Base-by-base conservation (phyloP, 2,888 invertebrate genomes). In the Blera fallax region DNA sequence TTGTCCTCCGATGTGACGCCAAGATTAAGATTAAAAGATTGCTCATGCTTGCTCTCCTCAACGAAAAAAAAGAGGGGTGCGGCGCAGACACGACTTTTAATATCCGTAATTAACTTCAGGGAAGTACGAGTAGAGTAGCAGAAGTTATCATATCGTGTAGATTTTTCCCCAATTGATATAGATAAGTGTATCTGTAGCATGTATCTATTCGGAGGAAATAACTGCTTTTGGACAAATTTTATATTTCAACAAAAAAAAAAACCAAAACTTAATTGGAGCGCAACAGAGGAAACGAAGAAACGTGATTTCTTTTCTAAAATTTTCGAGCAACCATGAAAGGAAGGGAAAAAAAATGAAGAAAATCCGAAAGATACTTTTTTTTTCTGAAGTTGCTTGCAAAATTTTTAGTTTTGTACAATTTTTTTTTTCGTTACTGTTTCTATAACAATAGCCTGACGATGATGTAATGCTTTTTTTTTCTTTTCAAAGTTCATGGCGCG, bases 1-100 rank as follows among this genome's bases (percentile, higher is more conserved):
- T 74, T 84, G 83, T 69, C 83, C 69, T 74, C 79, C 32, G 83
- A 84, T 84, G 67, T 84, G 73, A 73, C 62, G 83, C 56, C 34
- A 34, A 73, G 83, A 84, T 84, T 67, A 79, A 62, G 81, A 81
- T 56, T 72, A 79, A 62, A 79, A 62, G 81, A 81, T 56, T 72
- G 70, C 62, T 27, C 54, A 78, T 11, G 48, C 37, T 16, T 58
- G 56, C 6, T 27, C 50, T 50, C 37, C n/a, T 48, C 64, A 24
- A n/a, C n/a, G 6, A 52, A 2, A 24, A 24, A 4, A 24, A 43
- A 40, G 37, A 73, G 78, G 67, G 73, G 73, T 76, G 84, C 74
- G 80, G 80, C 84, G 14, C n/a, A 83, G 60, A 80, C 84, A 84
- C 80, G 74, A 84, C 74, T 80, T 58, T 79, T 84, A 84, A 84